Evolutionary conservation across 2,888 invertebrate species (phyloP).

Genomic region (Folsomia candida): DNA sequence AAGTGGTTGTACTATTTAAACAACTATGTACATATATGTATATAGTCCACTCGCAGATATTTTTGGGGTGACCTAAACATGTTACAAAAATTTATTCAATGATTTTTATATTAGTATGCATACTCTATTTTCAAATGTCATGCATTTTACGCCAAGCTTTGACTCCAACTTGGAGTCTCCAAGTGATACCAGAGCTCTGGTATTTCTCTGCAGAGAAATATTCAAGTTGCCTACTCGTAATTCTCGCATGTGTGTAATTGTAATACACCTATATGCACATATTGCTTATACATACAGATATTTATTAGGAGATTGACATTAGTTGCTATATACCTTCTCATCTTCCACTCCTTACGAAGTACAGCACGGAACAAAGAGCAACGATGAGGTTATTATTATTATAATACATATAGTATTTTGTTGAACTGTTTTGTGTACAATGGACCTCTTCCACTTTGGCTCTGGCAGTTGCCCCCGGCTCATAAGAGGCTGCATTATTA

Average conservation of each 20-base stretch:
- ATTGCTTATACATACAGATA: not conserved
- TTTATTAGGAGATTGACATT: not conserved
- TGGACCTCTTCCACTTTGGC: constrained; percentile 35
- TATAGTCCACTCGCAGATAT: too few species aligned
- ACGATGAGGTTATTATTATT: not conserved
- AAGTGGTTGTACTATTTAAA: too few species aligned
- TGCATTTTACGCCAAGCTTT: too few species aligned
- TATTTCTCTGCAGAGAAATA: too few species aligned
- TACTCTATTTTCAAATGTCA: too few species aligned
- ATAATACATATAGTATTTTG: not conserved
- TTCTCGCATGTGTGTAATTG: not conserved
- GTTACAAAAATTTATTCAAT: too few species aligned
- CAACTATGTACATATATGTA: too few species aligned
- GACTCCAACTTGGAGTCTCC: too few species aligned
- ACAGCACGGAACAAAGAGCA: not conserved
- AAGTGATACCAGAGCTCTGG: too few species aligned
- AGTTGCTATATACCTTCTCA: not conserved
- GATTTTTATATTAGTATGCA: too few species aligned
- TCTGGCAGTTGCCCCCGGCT: constrained; percentile 32
- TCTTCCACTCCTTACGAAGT: not conserved
- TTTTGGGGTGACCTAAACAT: too few species aligned
- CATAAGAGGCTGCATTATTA: constrained; percentile 49
- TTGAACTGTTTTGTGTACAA: constrained; percentile 20
- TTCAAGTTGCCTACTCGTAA: not conserved
- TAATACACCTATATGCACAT: not conserved